Conservation (phyloP, 2,113 vertebrate genomes). For the Pyxicephalus adspersus region DNA sequence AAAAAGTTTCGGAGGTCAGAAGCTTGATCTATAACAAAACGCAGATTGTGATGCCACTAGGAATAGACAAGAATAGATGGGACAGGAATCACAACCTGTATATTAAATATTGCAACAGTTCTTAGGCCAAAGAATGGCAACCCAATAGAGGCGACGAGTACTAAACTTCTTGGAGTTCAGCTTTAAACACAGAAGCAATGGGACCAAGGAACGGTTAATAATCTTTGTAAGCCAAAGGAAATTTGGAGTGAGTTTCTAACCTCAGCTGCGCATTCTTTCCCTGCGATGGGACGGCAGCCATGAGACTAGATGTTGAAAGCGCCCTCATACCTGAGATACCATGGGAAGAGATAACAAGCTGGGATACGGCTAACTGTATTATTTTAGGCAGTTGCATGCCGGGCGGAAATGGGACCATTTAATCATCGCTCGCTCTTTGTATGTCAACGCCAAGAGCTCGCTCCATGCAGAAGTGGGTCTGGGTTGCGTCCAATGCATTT, state of each 20-base stretch:
- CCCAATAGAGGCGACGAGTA: no score
- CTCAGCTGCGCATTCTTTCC: conserved; percentile 27
- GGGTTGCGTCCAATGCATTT: not conserved
- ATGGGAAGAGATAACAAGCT: conserved; percentile 37
- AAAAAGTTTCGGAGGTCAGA: no score
- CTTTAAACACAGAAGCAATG: no score
- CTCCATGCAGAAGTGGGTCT: not conserved
- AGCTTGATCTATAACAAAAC: no score
- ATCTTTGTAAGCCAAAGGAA: conserved; percentile 14
- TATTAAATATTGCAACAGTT: no score
- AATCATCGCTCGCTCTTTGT: conserved; percentile 19
- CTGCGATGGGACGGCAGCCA: not conserved
- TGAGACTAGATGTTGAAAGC: conserved; percentile 16
- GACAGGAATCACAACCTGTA: no score
- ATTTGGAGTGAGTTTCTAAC: conserved; percentile 10
- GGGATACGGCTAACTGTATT: conserved; percentile 17
- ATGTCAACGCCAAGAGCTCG: conserved; percentile 6
- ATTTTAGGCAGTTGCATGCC: conserved; percentile 33
- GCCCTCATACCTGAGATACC: conserved; percentile 44
- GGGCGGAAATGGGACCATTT: conserved; percentile 26
- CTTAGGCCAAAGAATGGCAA: no score
- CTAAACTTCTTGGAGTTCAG: no score
- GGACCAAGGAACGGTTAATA: not conserved
- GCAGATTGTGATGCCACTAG: no score
- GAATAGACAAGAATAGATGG: no score